Conservation (phyloP, 2,797 vertebrate species). For the Pseudomugil gertrudae region DNA sequence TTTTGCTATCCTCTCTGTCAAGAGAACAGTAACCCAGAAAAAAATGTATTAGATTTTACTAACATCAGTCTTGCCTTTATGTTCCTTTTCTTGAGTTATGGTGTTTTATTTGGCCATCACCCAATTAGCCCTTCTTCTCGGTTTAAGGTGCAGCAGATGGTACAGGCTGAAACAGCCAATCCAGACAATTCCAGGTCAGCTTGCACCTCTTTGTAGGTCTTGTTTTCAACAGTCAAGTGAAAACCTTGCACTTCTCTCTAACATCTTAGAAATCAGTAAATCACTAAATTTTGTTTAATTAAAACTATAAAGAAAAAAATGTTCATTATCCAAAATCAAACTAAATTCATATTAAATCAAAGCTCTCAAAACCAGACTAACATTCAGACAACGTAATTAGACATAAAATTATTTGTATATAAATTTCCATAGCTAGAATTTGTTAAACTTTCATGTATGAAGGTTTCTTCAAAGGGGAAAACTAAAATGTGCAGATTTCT, state of each 20-base stretch:
- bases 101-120: background rate
- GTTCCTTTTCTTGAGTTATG: background rate
- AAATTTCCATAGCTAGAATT: too few species aligned
- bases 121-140: background rate
- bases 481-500: too few species aligned
- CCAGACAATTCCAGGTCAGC: background rate
- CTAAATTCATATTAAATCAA: background rate
- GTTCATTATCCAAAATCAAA: background rate
- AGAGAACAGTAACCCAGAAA: background rate
- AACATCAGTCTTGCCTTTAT: background rate
- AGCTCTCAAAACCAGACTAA: background rate
- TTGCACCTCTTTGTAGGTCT: background rate
- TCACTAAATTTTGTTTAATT: background rate
- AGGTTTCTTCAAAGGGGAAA: background rate
- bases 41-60: background rate
- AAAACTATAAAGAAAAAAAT: background rate
- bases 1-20: background rate
- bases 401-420: too few species aligned
- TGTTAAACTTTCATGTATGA: too few species aligned
- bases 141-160: background rate
- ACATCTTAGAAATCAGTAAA: background rate
- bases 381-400: too few species aligned
- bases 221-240: background rate
- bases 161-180: background rate
- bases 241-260: background rate